Evolutionary conservation across 1,140 invertebrate species (phyloP), one percentile per base, ranked within the genome.

Genomic region (Zaprionus camerounensis): DNA sequence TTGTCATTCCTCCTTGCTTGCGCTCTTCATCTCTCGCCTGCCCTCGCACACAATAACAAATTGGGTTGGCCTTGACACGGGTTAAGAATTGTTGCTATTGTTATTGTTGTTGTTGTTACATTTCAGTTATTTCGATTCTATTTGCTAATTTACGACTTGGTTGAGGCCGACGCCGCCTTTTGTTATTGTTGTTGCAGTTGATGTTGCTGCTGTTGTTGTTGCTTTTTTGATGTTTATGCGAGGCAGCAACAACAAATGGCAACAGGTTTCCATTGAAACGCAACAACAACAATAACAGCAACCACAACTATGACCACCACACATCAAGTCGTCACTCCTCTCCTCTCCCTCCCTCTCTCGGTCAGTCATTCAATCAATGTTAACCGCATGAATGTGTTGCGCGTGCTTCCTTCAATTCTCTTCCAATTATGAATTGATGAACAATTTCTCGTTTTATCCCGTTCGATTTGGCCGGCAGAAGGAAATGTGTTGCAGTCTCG

Each of bases 391-490:
- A 68, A 53, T 66, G 73, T 53, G 36, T 63, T 62, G 84, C 83
- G 84, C 80, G 84, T 86, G 83, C 67, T 75, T 68, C 80, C 55
- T 57, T 83, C 74, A 84, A 80, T 80, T 78, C 66, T 66, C 34
- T 38, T 56, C 31, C 71, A 82, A 71, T 80, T 67, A 81, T 78
- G 36, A 75, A 51, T 79, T 80, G 57, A 71, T 88, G 73, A 87
- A 80, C 80, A 81, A 88, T 87, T 83, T 80, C 83, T 76, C 67
- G 83, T 75, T 86, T 59, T 69, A 87, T 82, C 80, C 83, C 82
- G 63, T 86, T 80, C 62, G 71, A 58, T 78, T 76, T 71, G 69
- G 31, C 64, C 57, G 55, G 65, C 65, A 62, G 41, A 51, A 68
- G 38, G 44, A 65, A 71, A 59, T 62, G 28, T 61, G 61, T 55